phyloP scores from a whole-genome alignment of 2,113 vertebrate genomes.

The Hemiscyllium ocellatum region DNA sequence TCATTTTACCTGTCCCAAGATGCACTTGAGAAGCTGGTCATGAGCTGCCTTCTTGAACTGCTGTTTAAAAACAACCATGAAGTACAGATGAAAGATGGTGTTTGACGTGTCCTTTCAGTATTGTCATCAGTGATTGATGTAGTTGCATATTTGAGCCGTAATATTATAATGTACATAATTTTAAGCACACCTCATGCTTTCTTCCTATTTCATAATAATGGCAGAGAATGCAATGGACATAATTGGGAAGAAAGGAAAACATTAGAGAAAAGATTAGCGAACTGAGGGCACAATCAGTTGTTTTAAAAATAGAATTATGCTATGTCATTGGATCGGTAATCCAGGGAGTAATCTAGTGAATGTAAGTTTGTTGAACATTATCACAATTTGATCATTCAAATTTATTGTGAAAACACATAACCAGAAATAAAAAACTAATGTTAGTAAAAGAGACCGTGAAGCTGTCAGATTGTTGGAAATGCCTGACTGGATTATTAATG shows the following conservation, averaged over 20 bases:
- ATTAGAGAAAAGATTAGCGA: not conserved
- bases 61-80: not conserved
- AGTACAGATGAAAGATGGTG: not conserved
- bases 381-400: not conserved
- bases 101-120: not conserved
- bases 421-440: not conserved
- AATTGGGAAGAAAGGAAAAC: not conserved
- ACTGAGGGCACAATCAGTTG: not conserved
- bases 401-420: not conserved
- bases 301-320: not conserved
- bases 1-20: too few relatives aligned
- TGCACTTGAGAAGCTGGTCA: not conserved
- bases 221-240: not conserved
- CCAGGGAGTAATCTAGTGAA: not conserved
- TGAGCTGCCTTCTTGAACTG: not conserved
- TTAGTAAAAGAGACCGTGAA: not conserved
- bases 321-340: not conserved
- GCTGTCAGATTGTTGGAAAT: not conserved
- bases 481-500: not conserved
- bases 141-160: not conserved
- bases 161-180: not conserved
- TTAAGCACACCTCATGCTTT: not conserved
- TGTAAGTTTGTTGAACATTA: not conserved
- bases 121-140: not conserved
- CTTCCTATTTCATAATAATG: not conserved